Conservation (phyloP, 2,113 vertebrate genomes). For the Syrrhaptes paradoxus region DNA sequence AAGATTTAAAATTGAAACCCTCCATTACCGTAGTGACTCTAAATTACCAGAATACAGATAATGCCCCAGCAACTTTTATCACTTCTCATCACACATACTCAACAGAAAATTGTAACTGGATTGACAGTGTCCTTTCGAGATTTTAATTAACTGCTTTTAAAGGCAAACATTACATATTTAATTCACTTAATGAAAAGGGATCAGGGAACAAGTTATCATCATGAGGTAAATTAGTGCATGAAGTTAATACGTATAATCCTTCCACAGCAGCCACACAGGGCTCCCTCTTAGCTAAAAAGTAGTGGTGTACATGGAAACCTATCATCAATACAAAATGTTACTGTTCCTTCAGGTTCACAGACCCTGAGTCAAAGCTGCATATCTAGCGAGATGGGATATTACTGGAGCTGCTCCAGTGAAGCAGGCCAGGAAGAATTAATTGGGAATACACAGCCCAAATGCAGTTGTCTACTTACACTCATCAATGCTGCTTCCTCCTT, state of each 20-base stretch:
- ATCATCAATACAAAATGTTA: background rate
- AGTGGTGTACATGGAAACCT: background rate
- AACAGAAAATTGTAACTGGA: background rate
- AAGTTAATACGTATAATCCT: background rate
- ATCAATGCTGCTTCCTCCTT: conserved; percentile 78
- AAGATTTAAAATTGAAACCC: background rate
- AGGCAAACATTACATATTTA: background rate
- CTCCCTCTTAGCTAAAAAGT: background rate
- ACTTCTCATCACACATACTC: background rate
- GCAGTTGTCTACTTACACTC: conserved; percentile 74
- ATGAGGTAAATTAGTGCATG: background rate
- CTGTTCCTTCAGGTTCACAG: background rate
- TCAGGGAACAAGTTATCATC: background rate
- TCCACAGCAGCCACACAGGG: background rate
- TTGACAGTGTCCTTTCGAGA: background rate
- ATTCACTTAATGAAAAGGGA: background rate
- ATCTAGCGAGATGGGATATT: background rate
- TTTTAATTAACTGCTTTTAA: background rate
- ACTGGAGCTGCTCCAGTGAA: background rate
- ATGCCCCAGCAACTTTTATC: background rate
- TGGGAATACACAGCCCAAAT: background rate
- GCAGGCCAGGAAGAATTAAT: background rate
- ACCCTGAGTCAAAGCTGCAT: background rate
- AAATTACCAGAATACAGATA: background rate
- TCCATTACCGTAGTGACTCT: background rate